Evolutionary conservation across 1,140 invertebrate species (phyloP).

Genomic region (Capitella teleta): DNA sequence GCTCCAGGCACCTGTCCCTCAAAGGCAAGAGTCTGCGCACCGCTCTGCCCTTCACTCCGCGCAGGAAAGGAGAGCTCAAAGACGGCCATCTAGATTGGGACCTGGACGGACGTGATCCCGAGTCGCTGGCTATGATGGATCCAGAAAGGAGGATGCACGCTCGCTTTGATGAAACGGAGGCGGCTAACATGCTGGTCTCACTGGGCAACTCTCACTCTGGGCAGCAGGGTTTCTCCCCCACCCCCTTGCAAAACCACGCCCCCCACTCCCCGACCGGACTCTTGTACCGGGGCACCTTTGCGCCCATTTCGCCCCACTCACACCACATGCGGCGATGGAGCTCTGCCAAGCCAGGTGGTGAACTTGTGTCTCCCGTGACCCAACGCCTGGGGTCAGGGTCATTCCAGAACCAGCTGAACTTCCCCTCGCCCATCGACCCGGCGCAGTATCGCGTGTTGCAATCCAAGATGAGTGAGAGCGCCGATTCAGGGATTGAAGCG

Average conservation of each 20-base stretch:
- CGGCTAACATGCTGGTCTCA: conserved; percentile 90
- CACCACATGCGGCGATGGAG: conserved; percentile 28
- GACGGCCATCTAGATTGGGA: conserved; percentile 60
- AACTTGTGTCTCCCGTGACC: conserved; percentile 31
- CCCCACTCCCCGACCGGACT: conserved; percentile 18
- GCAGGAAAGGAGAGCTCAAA: conserved; percentile 35
- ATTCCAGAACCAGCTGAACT: conserved; percentile 15
- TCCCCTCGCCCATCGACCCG: neutral
- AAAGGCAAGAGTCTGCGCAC: conserved; percentile 52
- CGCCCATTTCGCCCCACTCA: conserved; percentile 25
- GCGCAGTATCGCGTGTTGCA: neutral
- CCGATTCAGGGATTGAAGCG: conserved; percentile 27
- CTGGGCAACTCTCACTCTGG: conserved; percentile 35
- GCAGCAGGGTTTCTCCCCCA: conserved; percentile 6
- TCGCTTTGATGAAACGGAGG: conserved; percentile 89
- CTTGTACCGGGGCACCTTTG: conserved; percentile 23
- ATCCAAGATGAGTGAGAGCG: conserved; percentile 7
- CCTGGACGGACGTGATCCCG: conserved; percentile 53
- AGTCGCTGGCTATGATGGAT: conserved; percentile 12
- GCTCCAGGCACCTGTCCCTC: conserved; percentile 86
- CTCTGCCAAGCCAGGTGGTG: neutral
- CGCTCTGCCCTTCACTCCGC: conserved; percentile 7
- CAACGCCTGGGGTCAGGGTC: conserved; percentile 21
- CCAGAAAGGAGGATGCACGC: conserved; percentile 36
- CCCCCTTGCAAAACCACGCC: conserved; percentile 16